Percentiles rank a stretch among this genome's conserved stretches.
Conservation (phyloP, 2,113 vertebrate genomes). For the Hemiscyllium ocellatum region DNA sequence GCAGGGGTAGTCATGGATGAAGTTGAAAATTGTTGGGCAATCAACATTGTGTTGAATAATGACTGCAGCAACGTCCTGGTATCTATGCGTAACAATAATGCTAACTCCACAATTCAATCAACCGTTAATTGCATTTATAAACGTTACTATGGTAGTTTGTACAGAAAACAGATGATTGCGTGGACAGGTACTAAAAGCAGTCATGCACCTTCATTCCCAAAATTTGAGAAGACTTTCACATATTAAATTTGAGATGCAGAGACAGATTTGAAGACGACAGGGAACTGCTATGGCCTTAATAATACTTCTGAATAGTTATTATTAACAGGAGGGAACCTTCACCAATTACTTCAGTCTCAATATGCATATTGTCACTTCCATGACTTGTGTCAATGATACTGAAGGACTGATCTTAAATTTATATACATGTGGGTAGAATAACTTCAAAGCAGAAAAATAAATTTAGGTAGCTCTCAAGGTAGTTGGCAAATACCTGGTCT, state of each 20-base stretch:
- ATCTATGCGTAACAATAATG: not conserved
- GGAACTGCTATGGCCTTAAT: not conserved
- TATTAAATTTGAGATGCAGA: not conserved
- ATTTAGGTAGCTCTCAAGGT: too few species aligned
- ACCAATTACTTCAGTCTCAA: not conserved
- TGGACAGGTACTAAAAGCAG: not conserved
- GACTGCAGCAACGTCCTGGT: not conserved
- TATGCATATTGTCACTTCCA: not conserved
- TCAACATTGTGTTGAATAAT: not conserved
- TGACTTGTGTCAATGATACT: not conserved
- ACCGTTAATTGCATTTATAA: not conserved
- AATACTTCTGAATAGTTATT: not conserved
- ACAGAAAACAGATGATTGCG: not conserved
- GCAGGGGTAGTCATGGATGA: not conserved
- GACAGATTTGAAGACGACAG: not conserved
- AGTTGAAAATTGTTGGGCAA: not conserved
- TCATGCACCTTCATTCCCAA: not conserved
- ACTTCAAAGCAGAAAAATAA: not conserved
- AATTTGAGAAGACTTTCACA: not conserved
- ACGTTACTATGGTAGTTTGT: not conserved
- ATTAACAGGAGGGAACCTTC: not conserved
- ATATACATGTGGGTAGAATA: not conserved
- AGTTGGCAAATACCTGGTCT: not conserved
- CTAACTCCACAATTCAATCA: not conserved
- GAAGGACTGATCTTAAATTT: not conserved